A percentile compares a stretch with the other conserved stretches of the same genome.
phyloP scores from a whole-genome alignment of 2,113 vertebrate species.

The Monopterus albus region DNA sequence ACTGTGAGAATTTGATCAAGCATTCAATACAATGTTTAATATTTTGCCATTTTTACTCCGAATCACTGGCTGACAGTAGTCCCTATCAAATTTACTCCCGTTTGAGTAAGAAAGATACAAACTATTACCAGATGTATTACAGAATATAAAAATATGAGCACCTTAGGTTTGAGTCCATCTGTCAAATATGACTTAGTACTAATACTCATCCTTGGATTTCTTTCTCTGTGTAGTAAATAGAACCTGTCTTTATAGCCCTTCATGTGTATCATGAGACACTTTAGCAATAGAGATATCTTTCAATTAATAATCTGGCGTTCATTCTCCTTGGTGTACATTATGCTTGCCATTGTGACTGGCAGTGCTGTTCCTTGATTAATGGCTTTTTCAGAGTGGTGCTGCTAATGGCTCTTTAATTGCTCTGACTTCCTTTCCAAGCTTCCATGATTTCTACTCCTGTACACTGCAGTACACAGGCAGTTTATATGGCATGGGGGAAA shows the following conservation, averaged over 20 bases:
- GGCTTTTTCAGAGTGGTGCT: constrained; percentile 74
- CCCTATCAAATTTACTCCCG: no score
- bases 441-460: constrained; percentile 48
- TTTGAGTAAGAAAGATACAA: no score
- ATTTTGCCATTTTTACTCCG: no score
- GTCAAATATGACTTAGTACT: neutral
- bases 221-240: constrained; percentile 34
- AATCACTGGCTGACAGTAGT: neutral
- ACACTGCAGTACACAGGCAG: constrained; percentile 34
- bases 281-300: constrained; percentile 69
- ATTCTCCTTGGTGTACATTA: constrained; percentile 59
- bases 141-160: no score
- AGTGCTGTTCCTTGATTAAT: constrained; percentile 76
- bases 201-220: constrained; percentile 11
- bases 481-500: constrained; percentile 19
- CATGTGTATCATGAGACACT: constrained; percentile 39
- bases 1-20: neutral
- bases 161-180: constrained; percentile 21
- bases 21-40: neutral
- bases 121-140: no score
- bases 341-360: constrained; percentile 62
- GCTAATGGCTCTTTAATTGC: constrained; percentile 83
- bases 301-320: constrained; percentile 64
- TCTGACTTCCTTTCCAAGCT: constrained; percentile 68
- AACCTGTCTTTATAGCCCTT: constrained; percentile 23